Conservation (phyloP, 2,113 vertebrate genomes). For the Hassar affinis region DNA sequence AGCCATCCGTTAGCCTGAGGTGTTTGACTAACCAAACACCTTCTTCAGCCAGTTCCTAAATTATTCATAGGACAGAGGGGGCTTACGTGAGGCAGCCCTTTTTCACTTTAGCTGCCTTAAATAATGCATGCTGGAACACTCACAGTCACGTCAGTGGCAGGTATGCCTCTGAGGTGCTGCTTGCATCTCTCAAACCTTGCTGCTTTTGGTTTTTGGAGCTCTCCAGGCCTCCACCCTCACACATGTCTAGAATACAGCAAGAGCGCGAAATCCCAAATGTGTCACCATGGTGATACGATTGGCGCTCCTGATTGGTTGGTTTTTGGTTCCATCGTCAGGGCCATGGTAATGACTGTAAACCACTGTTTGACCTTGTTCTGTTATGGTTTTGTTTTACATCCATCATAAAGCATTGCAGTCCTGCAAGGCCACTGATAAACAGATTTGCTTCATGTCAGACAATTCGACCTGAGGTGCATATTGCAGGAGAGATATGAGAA, state of each 20-base stretch:
- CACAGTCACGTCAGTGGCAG: slow-evolving; percentile 48
- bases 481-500: background rate
- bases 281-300: slow-evolving; percentile 27
- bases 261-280: slow-evolving; percentile 30
- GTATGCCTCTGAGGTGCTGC: slow-evolving; percentile 45
- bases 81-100: slow-evolving; percentile 68
- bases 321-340: background rate
- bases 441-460: slow-evolving; percentile 11
- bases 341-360: slow-evolving; percentile 4
- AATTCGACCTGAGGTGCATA: background rate
- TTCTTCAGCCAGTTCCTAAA: slow-evolving; percentile 71
- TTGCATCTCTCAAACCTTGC: slow-evolving; percentile 61
- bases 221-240: slow-evolving; percentile 57
- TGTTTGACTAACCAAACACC: slow-evolving; percentile 75
- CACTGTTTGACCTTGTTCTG: slow-evolving; percentile 10
- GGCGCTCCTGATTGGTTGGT: slow-evolving; percentile 1
- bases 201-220: slow-evolving; percentile 64
- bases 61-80: slow-evolving; percentile 74
- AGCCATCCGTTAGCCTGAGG: slow-evolving; percentile 67
- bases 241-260: slow-evolving; percentile 45
- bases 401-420: slow-evolving; percentile 1
- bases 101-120: slow-evolving; percentile 77
- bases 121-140: slow-evolving; percentile 74
- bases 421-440: slow-evolving; percentile 1
- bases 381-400: slow-evolving; percentile 21